These are phyloP conservation scores for Montipora cactus DNA, from an alignment of 64 coral and sea anemone genomes.

Conservation along the genomic window DNA sequence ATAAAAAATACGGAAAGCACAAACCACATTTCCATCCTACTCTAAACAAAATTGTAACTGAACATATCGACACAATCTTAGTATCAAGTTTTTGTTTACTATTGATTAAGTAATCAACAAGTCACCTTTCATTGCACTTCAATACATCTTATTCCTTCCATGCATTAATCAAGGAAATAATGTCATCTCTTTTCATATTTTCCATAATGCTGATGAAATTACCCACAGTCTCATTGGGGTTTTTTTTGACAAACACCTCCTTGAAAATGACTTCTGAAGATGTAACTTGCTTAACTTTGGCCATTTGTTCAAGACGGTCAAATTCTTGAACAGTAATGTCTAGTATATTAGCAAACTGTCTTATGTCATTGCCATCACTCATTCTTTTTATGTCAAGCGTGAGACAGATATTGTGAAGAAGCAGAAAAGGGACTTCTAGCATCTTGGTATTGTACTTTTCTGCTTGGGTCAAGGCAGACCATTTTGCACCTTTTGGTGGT, in stretches of 20 bases:
- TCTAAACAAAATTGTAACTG: too few species aligned
- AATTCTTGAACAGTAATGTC: background rate
- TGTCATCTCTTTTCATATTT: background rate
- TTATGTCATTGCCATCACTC: constrained; percentile 6
- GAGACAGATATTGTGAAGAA: background rate
- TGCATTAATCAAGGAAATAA: background rate
- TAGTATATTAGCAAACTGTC: too few species aligned
- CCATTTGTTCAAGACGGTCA: background rate
- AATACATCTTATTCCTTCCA: background rate
- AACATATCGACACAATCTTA: too few species aligned
- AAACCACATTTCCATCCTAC: too few species aligned
- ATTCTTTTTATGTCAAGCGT: background rate
- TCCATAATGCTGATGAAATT: background rate
- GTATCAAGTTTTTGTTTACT: too few species aligned
- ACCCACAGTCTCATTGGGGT: background rate
- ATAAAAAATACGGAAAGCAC: too few species aligned
- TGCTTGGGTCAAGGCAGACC: background rate
- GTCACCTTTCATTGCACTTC: too few species aligned
- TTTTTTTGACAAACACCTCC: background rate
- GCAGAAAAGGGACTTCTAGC: background rate
- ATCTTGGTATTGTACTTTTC: constrained; percentile 5
- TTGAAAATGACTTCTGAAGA: background rate
- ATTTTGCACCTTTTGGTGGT: background rate
- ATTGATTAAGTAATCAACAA: too few species aligned
- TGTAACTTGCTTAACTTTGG: too few species aligned